These are phyloP conservation scores for Hydrocynus forskahlii DNA, from an alignment of 2,797 vertebrate genomes.

Conservation along the genomic window DNA sequence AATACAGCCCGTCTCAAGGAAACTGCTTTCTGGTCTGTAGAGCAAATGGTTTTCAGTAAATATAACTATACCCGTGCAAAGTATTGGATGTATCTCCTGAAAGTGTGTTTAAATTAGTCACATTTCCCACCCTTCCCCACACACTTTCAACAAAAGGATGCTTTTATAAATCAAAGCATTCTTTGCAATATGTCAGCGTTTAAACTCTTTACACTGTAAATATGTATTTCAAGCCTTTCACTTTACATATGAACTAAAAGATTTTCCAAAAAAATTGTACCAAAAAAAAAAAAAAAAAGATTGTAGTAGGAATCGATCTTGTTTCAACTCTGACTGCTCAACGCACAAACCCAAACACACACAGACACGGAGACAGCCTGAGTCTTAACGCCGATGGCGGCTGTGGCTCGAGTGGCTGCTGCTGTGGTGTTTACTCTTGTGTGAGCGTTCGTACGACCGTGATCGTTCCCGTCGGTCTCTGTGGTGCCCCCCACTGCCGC, in stretches of 20 bases:
- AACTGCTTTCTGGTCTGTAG: constrained; percentile 79
- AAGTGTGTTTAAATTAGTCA: constrained; percentile 66
- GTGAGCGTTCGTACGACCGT: constrained; percentile 90
- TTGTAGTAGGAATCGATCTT: constrained; percentile 25
- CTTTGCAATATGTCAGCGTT: constrained; percentile 70
- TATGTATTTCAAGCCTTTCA: constrained; percentile 77
- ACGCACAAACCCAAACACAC: not conserved
- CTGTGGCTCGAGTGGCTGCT: constrained; percentile 89
- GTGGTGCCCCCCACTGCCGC: constrained; percentile 72
- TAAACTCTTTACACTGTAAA: constrained; percentile 83
- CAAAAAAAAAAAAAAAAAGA: constrained; percentile 33
- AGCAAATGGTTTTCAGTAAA: constrained; percentile 81
- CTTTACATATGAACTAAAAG: constrained; percentile 73
- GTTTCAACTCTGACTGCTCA: not conserved
- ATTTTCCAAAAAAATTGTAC: constrained; percentile 34
- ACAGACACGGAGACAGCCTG: not conserved
- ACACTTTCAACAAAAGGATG: constrained; percentile 66
- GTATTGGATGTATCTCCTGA: constrained; percentile 80
- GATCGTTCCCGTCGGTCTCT: constrained; percentile 91
- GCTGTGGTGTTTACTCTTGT: constrained; percentile 95
- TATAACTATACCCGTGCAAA: constrained; percentile 85
- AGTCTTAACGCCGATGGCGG: constrained; percentile 87
- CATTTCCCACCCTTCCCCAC: constrained; percentile 57
- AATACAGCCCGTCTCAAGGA: constrained; percentile 83
- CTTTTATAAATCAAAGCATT: constrained; percentile 88